Conservation (phyloP, 2,888 invertebrate species). For the Rhimphoctona megacephalus region DNA sequence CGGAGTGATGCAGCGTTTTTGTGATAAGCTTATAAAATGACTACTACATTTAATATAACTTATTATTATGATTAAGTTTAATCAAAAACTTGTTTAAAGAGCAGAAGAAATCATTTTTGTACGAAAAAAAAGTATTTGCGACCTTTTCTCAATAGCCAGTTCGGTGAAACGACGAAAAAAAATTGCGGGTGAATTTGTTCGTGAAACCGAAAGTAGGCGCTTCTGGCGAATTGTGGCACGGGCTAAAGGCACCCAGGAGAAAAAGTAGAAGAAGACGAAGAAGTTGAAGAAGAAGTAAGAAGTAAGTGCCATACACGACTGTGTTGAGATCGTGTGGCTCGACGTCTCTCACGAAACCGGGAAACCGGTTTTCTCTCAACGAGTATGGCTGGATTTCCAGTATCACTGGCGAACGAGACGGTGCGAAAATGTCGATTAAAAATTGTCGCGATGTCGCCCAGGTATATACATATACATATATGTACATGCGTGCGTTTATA, state of each 20-base stretch:
- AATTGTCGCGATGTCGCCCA: slow-evolving; percentile 67
- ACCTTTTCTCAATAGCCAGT: neutral
- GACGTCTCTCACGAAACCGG: slow-evolving; percentile 69
- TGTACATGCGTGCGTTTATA: slow-evolving; percentile 9
- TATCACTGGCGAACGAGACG: slow-evolving; percentile 65
- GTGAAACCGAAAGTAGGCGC: slow-evolving; percentile 64
- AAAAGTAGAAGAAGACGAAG: slow-evolving; percentile 49
- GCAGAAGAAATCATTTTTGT: neutral
- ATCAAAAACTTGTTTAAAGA: neutral
- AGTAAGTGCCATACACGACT: slow-evolving; percentile 63
- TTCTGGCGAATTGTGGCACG: slow-evolving; percentile 55
- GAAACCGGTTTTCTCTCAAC: slow-evolving; percentile 80
- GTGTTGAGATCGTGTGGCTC: slow-evolving; percentile 61
- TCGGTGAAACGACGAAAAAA: slow-evolving; percentile 9
- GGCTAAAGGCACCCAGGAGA: slow-evolving; percentile 51
- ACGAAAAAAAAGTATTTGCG: neutral
- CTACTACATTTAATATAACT: neutral
- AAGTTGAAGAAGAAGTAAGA: slow-evolving; percentile 48
- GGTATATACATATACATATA: slow-evolving; percentile 26
- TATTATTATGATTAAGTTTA: slow-evolving; percentile 6
- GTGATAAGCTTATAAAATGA: neutral
- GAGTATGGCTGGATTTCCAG: slow-evolving; percentile 78
- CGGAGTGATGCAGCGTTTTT: neutral
- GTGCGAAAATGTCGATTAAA: slow-evolving; percentile 72
- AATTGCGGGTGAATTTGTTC: slow-evolving; percentile 34